Evolutionary conservation across 1,140 invertebrate species (phyloP), one percentile per base, ranked within the genome.

Genomic region (Drosophila nigrodunni): DNA sequence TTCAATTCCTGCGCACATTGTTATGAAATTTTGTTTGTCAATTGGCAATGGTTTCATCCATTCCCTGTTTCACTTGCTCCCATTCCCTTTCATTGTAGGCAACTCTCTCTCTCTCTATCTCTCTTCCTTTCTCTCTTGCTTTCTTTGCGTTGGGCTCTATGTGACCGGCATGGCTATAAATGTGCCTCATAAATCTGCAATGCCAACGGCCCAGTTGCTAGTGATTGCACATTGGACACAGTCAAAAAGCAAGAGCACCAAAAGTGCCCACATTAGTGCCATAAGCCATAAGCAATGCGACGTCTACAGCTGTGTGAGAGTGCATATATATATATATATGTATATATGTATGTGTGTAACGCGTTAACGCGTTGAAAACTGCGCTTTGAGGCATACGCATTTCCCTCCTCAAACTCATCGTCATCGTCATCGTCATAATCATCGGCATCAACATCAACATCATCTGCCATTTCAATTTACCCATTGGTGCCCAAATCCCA

Each of bases 301-400:
- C 30, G 59, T 15, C n/a, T 64, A 37, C 58, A 9, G 54, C 39
- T 35, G 60, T 34, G 47, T 39, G 37, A 9, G 21, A 62, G 13
- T 11, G 11, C 13, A 35, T 62, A 37, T 55, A 46, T 30, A 6
- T 74, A 35, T 69, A 10, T 60, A 46, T 30, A 5, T 74, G 35
- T 74, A 10, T 60, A 41, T 41, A 57, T 58, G 47, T 82, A 49
- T 72, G 82, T 71, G 60, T 43, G 25, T 30, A 49, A 49, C 74
- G 74, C 74, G 82, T 86, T 85, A 78, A 75, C 82, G 82, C 78
- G 82, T 78, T 34, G 81, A 83, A 80, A 85, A 68, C 65, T 15
- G 61, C 77, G 81, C 81, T 83, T 77, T 67, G 81, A 85, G 81
- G 77, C 81, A 65, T 55, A 25, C 35, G n/a, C 58, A 35, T 25